Conservation (phyloP, 1,140 invertebrate genomes). For the Hetaerina americana region DNA sequence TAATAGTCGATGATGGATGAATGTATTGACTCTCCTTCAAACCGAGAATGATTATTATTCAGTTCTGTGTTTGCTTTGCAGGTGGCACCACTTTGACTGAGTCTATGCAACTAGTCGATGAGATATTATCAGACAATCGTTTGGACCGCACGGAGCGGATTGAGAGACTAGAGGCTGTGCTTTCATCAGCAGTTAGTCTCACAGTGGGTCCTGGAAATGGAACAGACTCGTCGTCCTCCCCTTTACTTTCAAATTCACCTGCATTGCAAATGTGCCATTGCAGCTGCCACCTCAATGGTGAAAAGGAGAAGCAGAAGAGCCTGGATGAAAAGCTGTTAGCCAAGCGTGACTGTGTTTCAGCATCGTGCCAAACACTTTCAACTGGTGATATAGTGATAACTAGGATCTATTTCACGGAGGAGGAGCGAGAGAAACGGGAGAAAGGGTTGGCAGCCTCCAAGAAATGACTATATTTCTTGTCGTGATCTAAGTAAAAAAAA, state of each 20-base stretch:
- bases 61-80: too few species aligned
- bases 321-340: not conserved
- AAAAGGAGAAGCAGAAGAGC: not conserved
- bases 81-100: conserved; percentile 45
- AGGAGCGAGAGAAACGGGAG: conserved; percentile 22
- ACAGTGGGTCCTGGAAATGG: conserved; percentile 4
- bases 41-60: too few species aligned
- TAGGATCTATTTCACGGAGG: conserved; percentile 69
- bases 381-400: conserved; percentile 90
- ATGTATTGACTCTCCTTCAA: too few species aligned
- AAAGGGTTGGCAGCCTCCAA: not conserved
- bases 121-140: conserved; percentile 65
- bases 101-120: conserved; percentile 79
- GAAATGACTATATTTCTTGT: not conserved
- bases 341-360: conserved; percentile 24
- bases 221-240: not conserved
- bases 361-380: conserved; percentile 68
- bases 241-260: not conserved
- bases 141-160: conserved; percentile 80
- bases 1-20: too few species aligned
- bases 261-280: conserved; percentile 15
- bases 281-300: conserved; percentile 19
- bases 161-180: conserved; percentile 68
- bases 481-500: not conserved
- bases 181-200: conserved; percentile 54